Base-by-base conservation (phyloP, 2,888 invertebrate genomes). In the Toxonevra muliebris region DNA sequence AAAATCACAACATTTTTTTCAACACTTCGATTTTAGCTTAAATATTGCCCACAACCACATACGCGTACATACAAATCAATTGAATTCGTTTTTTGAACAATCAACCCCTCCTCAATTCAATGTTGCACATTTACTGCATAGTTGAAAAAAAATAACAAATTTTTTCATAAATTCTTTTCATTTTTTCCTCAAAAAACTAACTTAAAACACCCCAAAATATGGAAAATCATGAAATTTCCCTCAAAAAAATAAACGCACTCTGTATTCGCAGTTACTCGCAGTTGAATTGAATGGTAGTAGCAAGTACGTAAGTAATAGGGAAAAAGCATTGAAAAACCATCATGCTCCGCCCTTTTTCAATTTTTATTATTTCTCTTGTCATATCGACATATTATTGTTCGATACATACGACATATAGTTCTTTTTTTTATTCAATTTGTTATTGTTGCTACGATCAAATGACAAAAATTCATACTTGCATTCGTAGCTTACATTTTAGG, bases 131-230 rank as follows among this genome's bases (percentile, higher is more conserved):
- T 74, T 73, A 74, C 73, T 75, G 74, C 65, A 30, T 7, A 30
- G 7, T 30, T 30, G 30, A 30, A 30, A 30, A 30, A 30, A 30
- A 30, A n/a, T n/a, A 30, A 30, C 30, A 30, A 30, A 30, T 30
- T 30, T 30, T 30, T 30, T 30, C 30, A 30, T 30, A 30, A 30
- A 30, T 30, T n/a, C n/a, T n/a, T n/a, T n/a, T n/a, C n/a, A n/a
- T 17, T 43, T 66, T 67, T 69, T 61, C 19, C 69, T 61, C 66
- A 65, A 70, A 79, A 83, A 83, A 82, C 79, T 79, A 78, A 80
- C 77, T 79, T 80, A 80, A 83, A 83, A 83, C 84, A 83, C 84
- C 83, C 83, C 82, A 83, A 81, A 83, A 81, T 80, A 83, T 80
- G 80, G 82, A 81, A 83, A 83, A 82, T 83, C 81, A 79, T 77